Base-by-base conservation (phyloP, 2,113 vertebrate genomes). In the Mormoops blainvillei region DNA sequence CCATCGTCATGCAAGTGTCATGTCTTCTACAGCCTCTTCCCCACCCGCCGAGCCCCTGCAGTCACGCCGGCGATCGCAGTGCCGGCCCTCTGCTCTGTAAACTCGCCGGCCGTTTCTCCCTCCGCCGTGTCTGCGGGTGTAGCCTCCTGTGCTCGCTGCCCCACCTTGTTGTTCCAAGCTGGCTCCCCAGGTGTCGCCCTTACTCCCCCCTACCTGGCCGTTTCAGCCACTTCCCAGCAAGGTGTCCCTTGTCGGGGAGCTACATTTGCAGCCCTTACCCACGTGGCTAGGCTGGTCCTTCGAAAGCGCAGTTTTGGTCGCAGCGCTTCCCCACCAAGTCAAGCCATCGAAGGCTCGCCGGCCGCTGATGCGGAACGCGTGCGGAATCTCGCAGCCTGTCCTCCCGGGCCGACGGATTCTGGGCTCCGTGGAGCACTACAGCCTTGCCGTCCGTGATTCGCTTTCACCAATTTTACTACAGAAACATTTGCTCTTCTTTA, bases 1-100 rank as follows among this genome's bases (percentile, higher is more conserved):
- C 24, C 4, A 1, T 65, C 61, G 16, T 48, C 56, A 8, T 1
- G 15, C 11, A n/a, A n/a, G n/a, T n/a, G n/a, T n/a, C n/a, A n/a
- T n/a, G n/a, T n/a, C n/a, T n/a, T n/a, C n/a, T n/a, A n/a, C n/a
- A n/a, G n/a, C n/a, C n/a, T n/a, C n/a, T n/a, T n/a, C n/a, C n/a
- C 38, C 16, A 1, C n/a, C 28, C 8, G 14, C 19, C 15, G 33
- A 7, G 1, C 16, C 8, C 4, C 1, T 43, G 20, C 18, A 0
- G 5, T 9, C 18, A 2, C 16, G 4, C 9, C 58, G 0, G 0
- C 7, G 20, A n/a, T 31, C 7, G 0, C 31, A 81, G 31, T 1
- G 0, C 2, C 18, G 84, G 20, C 71, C 0, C 0, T 31, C 13
- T 87, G 56, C 41, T 38, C 54, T 38, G 61, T 31, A 31, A 10